Evolutionary conservation across 1,140 invertebrate genomes (phyloP), one percentile per base, ranked within the genome.

Genomic region (Achroia grisella): DNA sequence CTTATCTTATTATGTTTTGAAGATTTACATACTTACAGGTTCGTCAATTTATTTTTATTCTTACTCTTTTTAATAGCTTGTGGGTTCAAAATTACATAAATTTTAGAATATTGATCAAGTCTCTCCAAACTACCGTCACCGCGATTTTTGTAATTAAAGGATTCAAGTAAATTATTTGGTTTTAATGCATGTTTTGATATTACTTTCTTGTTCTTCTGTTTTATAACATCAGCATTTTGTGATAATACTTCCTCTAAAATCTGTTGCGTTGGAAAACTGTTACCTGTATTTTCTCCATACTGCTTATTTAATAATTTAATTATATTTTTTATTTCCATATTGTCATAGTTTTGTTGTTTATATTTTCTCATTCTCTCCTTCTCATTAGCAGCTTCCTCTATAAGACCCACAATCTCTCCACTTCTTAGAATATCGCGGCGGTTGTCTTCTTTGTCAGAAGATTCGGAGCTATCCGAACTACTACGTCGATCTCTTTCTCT

Each of bases 71-170:
- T 46, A 39, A 67, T 37, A 8, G 60, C 58, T 39, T 56, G 33
- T n/a, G 62, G 57, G 45, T 64, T 57, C 14, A 72, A 37, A 40
- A 77, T 49, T 17, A 77, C 44, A 15, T 64, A 69, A 34, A 72
- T 35, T 52, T 66, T 67, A n/a, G 66, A 68, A 53, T 69, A 65
- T 29, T 57, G 49, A 30, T 54, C 31, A 9, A 51, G 30, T 40
- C 28, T 31, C 10, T 31, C 29, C 14, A 4, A 13, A 31, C 35
- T 37, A 1, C 17, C 35, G 4, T 37, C n/a, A 10, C 14, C 10
- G 9, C n/a, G 13, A 2, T n/a, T n/a, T n/a, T n/a, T n/a, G n/a
- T n/a, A n/a, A n/a, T 37, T 8, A 37, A n/a, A 37, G 4, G 14
- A 5, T 15, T 37, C 15, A 3, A 37, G 17, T 14, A 37, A 15